phyloP scores from a whole-genome alignment of 1,140 invertebrate genomes.

The Hylaeus anthracinus region DNA sequence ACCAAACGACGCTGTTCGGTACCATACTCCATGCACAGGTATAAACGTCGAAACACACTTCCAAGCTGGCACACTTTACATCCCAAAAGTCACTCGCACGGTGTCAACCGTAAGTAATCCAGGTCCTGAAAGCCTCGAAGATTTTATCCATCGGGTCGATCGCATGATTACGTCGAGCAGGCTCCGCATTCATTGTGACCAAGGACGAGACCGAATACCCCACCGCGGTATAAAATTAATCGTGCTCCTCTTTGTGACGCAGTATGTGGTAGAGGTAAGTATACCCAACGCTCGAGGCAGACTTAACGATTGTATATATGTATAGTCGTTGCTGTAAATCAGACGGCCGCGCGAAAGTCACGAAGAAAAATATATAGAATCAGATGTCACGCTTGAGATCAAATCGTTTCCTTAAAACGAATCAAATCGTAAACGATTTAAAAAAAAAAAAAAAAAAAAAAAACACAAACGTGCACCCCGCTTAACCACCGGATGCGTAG shows the following conservation, averaged over 20 bases:
- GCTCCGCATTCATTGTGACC: conserved; percentile 58
- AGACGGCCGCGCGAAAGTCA: background rate
- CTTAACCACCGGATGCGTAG: too few relatives aligned
- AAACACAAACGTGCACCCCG: background rate
- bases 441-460: background rate
- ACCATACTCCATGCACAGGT: too few relatives aligned
- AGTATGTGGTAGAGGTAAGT: conserved; percentile 8
- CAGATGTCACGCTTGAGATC: conserved; percentile 32
- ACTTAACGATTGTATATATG: background rate
- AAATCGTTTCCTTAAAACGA: conserved; percentile 1
- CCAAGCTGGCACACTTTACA: too few relatives aligned
- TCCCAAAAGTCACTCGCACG: background rate
- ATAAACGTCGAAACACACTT: background rate
- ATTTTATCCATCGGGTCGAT: conserved; percentile 7
- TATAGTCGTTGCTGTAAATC: background rate
- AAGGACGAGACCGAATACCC: conserved; percentile 49
- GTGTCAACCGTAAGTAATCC: background rate
- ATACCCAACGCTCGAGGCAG: conserved; percentile 1
- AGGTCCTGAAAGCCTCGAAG: background rate
- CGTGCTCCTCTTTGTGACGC: background rate
- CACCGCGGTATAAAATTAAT: conserved; percentile 17
- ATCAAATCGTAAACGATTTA: conserved; percentile 12
- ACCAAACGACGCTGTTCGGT: too few relatives aligned
- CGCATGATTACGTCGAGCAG: conserved; percentile 51
- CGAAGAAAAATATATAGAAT: background rate